Evolutionary conservation across 2,113 vertebrate species (phyloP).

Genomic region (Egretta garzetta): DNA sequence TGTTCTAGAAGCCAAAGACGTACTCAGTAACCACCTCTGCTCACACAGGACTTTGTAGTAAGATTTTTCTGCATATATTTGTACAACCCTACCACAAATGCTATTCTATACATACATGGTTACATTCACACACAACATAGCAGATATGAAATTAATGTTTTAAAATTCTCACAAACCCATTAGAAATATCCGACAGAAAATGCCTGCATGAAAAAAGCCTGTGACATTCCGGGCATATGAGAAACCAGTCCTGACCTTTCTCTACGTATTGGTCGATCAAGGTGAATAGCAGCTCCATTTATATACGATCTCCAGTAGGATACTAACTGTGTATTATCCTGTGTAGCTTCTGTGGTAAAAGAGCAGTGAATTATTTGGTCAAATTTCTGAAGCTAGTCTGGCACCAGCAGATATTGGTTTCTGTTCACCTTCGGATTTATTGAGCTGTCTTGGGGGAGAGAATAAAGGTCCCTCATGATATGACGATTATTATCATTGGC

Average conservation of each 20-base stretch:
- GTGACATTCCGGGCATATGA: constrained; percentile 7
- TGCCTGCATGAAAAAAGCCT: neutral
- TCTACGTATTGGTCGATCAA: neutral
- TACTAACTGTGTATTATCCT: neutral
- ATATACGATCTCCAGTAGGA: neutral
- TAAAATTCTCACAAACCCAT: neutral
- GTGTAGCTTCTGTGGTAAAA: neutral
- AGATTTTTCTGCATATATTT: neutral
- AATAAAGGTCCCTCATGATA: neutral
- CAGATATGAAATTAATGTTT: neutral
- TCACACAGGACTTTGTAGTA: neutral
- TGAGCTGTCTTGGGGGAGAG: neutral
- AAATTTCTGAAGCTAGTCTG: neutral
- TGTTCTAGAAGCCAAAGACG: neutral
- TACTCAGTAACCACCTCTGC: neutral
- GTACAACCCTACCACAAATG: neutral
- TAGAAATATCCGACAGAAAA: constrained; percentile 14
- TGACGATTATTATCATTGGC: neutral
- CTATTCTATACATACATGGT: neutral
- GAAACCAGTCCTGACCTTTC: constrained; percentile 35
- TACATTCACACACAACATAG: neutral
- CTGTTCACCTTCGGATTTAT: neutral
- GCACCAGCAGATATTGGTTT: neutral
- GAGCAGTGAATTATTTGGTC: neutral
- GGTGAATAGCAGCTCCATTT: constrained; percentile 11